These are phyloP conservation scores for Gobius niger DNA, from an alignment of 2,113 vertebrate species.

Conservation along the genomic window DNA sequence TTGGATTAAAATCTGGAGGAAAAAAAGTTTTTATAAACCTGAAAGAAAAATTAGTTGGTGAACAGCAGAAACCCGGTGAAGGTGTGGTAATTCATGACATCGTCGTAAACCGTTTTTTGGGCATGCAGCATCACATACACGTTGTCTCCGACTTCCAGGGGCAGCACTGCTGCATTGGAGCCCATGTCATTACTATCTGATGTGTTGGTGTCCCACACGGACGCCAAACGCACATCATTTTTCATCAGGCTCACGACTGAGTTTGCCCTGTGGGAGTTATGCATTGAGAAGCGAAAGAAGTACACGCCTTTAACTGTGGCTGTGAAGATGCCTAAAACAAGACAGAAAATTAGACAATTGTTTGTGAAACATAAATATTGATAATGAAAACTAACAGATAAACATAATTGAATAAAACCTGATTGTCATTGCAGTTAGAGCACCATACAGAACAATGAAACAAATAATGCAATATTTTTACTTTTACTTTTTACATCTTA, in stretches of 20 bases:
- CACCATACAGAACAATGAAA: too few relatives aligned
- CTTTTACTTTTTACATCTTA: too few relatives aligned
- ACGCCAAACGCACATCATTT: slow-evolving; percentile 28
- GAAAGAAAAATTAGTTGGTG: background rate
- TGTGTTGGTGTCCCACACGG: slow-evolving; percentile 37
- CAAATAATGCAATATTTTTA: background rate
- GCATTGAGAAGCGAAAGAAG: slow-evolving; percentile 59
- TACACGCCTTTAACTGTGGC: slow-evolving; percentile 48
- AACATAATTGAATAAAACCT: too few relatives aligned
- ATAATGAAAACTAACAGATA: too few relatives aligned
- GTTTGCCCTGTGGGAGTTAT: slow-evolving; percentile 40
- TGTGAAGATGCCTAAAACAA: slow-evolving; percentile 25
- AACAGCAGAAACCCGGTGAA: slow-evolving; percentile 64
- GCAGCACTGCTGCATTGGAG: slow-evolving; percentile 56
- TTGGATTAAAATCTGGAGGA: too few relatives aligned
- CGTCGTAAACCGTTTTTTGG: slow-evolving; percentile 38
- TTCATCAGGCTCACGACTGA: slow-evolving; percentile 55
- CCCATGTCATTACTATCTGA: slow-evolving; percentile 30
- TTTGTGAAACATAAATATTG: too few relatives aligned
- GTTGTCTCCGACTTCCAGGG: slow-evolving; percentile 50
- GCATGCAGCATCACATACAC: slow-evolving; percentile 44
- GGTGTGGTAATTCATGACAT: slow-evolving; percentile 38
- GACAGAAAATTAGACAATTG: too few relatives aligned
- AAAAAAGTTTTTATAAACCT: background rate
- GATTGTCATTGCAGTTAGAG: too few relatives aligned